A percentile compares a stretch with the other conserved stretches of the same genome.
Evolutionary conservation across 2,888 invertebrate genomes (phyloP).

Genomic region (Linnaemya vulpina): DNA sequence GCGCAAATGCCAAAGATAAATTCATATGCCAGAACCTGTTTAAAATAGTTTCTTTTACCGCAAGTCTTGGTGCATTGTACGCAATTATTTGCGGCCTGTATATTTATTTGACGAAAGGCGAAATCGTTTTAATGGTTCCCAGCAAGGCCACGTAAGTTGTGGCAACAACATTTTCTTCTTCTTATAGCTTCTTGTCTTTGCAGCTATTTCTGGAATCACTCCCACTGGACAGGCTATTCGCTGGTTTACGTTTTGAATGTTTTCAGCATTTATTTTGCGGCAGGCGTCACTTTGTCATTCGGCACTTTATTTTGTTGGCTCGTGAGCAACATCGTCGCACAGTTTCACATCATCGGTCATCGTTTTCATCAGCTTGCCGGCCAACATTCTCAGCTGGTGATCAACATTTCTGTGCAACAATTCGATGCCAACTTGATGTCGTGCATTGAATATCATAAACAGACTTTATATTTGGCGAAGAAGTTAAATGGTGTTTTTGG

Average conservation of each 20-base stretch:
- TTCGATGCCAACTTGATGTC: neutral
- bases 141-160: constrained; percentile 42
- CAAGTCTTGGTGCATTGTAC: neutral
- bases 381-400: neutral
- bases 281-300: constrained; percentile 22
- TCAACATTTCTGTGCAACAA: neutral
- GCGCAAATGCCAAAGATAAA: constrained; percentile 42
- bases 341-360: constrained; percentile 18
- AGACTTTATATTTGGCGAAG: constrained; percentile 24
- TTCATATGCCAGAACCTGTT: neutral
- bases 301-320: constrained; percentile 55
- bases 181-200: neutral
- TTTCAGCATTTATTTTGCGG: neutral
- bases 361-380: constrained; percentile 10
- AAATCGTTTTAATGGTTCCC: neutral
- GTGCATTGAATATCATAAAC: constrained; percentile 42
- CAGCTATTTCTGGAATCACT: constrained; percentile 51
- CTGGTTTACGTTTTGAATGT: constrained; percentile 26
- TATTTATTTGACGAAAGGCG: neutral
- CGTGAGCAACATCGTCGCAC: constrained; percentile 50
- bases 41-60: constrained; percentile 1
- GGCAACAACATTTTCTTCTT: neutral
- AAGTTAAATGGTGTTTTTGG: constrained; percentile 46
- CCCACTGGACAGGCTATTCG: neutral
- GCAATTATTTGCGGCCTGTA: neutral